Evolutionary conservation across 2,888 invertebrate genomes (phyloP).

Genomic region (Amphimallon solstitiale): DNA sequence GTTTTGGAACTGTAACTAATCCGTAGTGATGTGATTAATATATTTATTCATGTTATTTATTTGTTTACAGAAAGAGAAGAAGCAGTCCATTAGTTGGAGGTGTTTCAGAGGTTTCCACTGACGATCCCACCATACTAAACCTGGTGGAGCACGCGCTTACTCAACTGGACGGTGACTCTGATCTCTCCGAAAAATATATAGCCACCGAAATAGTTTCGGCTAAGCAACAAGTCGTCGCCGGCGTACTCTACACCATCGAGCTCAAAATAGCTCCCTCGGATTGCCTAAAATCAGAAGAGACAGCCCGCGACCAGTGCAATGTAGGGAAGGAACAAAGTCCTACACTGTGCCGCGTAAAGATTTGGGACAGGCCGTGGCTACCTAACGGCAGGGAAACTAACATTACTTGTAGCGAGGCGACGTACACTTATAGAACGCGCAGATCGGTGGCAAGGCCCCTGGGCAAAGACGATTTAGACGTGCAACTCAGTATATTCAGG

Average conservation of each 20-base stretch:
- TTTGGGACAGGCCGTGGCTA: conserved; percentile 72
- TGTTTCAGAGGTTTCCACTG: conserved; percentile 54
- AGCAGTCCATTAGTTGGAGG: conserved; percentile 43
- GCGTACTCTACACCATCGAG: conserved; percentile 68
- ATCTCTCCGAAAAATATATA: conserved; percentile 50
- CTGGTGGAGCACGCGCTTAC: conserved; percentile 58
- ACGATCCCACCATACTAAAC: conserved; percentile 55
- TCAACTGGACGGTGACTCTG: conserved; percentile 61
- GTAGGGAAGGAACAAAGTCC: conserved; percentile 51
- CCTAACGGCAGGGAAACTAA: conserved; percentile 61
- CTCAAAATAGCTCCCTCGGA: conserved; percentile 69
- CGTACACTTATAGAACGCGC: conserved; percentile 42
- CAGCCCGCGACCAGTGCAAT: conserved; percentile 47
- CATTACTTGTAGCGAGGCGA: conserved; percentile 57
- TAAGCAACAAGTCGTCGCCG: conserved; percentile 66
- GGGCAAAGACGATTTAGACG: conserved; percentile 45
- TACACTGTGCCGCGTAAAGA: conserved; percentile 62
- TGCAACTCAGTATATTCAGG: conserved; percentile 55
- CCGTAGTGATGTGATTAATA: no score
- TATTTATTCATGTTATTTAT: no score
- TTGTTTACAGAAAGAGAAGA: no score
- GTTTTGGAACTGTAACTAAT: no score
- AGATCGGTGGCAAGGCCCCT: conserved; percentile 26
- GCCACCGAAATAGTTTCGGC: conserved; percentile 64
- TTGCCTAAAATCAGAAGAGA: conserved; percentile 61